Percentiles rank a stretch among this genome's conserved stretches.
phyloP scores from a whole-genome alignment of 2,113 vertebrate genomes.

The Lamprotornis superbus region DNA sequence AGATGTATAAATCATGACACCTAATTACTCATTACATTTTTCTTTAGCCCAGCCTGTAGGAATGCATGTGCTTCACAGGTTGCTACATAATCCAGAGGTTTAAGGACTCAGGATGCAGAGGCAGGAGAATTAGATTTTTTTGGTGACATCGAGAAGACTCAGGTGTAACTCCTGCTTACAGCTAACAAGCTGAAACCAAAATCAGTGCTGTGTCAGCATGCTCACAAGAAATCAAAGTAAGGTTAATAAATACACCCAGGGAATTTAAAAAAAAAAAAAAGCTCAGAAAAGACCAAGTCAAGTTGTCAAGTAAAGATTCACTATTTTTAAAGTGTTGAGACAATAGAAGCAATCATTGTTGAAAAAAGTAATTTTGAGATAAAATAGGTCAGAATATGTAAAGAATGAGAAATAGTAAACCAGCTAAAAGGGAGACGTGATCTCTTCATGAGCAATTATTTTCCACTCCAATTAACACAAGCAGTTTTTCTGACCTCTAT shows the following conservation, averaged over 20 bases:
- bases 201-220: background rate
- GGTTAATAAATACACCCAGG: background rate
- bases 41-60: background rate
- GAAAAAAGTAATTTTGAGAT: background rate
- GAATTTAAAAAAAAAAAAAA: background rate
- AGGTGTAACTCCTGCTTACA: background rate
- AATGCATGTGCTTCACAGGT: background rate
- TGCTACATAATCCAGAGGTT: background rate
- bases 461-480: background rate
- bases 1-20: constrained; percentile 48
- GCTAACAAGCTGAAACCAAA: background rate
- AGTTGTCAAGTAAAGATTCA: background rate
- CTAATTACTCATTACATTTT: constrained; percentile 26
- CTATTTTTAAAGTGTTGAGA: background rate
- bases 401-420: background rate
- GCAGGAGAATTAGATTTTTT: background rate
- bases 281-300: background rate
- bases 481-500: background rate
- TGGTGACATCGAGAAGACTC: background rate
- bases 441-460: background rate
- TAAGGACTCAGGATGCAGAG: background rate
- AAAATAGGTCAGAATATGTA: background rate
- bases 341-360: background rate
- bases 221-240: background rate
- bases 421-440: background rate